Conservation (phyloP, 2,797 vertebrate species). For the Sebastes kiyomatsui region DNA sequence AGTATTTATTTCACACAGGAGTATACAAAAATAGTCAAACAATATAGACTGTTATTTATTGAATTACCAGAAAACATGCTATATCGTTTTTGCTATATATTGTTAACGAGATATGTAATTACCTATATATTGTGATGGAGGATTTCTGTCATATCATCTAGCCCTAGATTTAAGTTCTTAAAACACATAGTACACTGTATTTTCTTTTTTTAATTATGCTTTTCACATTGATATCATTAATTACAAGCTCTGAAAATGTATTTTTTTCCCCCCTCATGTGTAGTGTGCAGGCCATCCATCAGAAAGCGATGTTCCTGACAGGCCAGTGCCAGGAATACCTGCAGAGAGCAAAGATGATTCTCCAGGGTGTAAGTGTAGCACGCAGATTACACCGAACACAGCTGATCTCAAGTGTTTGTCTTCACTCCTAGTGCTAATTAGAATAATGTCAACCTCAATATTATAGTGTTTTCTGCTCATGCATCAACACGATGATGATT, state of each 20-base stretch:
- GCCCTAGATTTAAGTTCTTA: too few relatives aligned
- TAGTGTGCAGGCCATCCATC: slow-evolving; percentile 56
- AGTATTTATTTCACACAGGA: too few relatives aligned
- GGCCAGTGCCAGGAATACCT: slow-evolving; percentile 55
- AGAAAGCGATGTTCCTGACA: slow-evolving; percentile 26
- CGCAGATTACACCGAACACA: neutral
- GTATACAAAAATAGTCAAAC: too few relatives aligned
- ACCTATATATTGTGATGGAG: too few relatives aligned
- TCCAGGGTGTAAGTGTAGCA: slow-evolving; percentile 69
- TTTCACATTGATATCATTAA: neutral
- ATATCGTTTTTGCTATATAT: too few relatives aligned
- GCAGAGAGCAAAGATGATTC: slow-evolving; percentile 51
- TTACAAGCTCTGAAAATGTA: neutral
- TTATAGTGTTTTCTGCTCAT: neutral
- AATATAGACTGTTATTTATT: too few relatives aligned
- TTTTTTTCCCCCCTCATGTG: neutral
- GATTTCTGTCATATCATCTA: too few relatives aligned
- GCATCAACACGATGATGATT: neutral
- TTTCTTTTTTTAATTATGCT: neutral
- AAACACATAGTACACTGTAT: neutral
- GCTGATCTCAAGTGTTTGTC: neutral
- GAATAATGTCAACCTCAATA: neutral
- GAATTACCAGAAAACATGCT: too few relatives aligned
- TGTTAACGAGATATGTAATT: too few relatives aligned
- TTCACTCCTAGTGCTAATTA: neutral